Percentiles rank a stretch among this genome's conserved stretches.
Evolutionary conservation across 2,113 vertebrate species (phyloP).

Genomic region (Macheiramphus alcinus): DNA sequence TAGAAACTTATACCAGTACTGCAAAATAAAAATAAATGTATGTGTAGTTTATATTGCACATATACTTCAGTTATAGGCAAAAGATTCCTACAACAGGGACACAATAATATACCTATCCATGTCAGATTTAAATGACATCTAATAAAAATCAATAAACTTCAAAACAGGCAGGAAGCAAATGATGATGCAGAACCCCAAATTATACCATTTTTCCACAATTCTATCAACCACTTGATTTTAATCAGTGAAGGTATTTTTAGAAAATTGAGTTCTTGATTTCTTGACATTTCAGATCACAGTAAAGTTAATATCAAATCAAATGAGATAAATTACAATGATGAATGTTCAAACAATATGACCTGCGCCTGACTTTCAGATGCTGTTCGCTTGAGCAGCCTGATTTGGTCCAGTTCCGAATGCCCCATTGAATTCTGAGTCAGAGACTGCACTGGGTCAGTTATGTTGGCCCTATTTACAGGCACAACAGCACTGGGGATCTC

Average conservation of each 20-base stretch:
- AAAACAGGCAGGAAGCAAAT: not conserved
- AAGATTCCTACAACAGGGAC: not conserved
- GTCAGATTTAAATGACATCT: not conserved
- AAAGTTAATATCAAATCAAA: not conserved
- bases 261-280: not conserved
- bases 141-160: not conserved
- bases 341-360: conserved; percentile 83
- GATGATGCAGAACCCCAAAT: not conserved
- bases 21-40: not conserved
- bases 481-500: too few relatives aligned
- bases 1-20: not conserved
- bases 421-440: conserved; percentile 34
- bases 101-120: not conserved
- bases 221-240: not conserved
- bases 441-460: conserved; percentile 59
- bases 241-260: not conserved
- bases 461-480: too few relatives aligned
- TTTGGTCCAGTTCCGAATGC: conserved; percentile 68
- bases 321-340: conserved; percentile 62
- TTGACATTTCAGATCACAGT: not conserved
- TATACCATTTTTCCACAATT: not conserved
- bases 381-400: conserved; percentile 67
- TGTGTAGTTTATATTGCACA: not conserved
- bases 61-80: not conserved
- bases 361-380: conserved; percentile 74